Evolutionary conservation across 2,113 vertebrate species (phyloP).

Genomic region (Ptychochromis oligacanthus): DNA sequence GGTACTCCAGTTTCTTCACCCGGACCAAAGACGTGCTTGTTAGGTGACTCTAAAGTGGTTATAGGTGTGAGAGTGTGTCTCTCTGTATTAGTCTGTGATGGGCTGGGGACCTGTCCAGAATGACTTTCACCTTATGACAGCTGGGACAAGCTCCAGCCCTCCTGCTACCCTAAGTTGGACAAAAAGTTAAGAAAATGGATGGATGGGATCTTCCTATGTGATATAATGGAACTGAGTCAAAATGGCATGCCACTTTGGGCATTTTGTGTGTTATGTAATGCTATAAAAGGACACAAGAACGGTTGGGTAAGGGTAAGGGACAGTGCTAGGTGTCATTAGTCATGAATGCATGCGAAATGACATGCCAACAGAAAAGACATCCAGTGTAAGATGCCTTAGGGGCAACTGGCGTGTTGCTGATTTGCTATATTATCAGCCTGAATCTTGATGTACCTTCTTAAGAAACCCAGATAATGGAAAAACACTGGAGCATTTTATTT

Average conservation of each 20-base stretch:
- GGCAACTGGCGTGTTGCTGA: background rate
- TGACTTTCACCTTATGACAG: too few species aligned
- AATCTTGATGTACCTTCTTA: background rate
- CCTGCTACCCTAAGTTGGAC: background rate
- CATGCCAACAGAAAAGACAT: background rate
- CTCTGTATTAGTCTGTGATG: background rate
- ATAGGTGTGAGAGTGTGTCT: background rate
- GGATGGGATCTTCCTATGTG: background rate
- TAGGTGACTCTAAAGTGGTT: background rate
- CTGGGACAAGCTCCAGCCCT: too few species aligned
- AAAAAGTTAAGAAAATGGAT: background rate
- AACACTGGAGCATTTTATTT: background rate
- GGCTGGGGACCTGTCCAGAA: background rate
- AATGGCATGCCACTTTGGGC: background rate
- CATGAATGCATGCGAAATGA: background rate
- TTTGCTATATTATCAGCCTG: background rate
- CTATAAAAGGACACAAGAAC: background rate
- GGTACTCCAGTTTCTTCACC: background rate
- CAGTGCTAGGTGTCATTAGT: too few species aligned
- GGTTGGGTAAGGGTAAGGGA: too few species aligned
- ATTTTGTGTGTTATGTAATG: background rate
- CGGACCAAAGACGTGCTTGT: background rate
- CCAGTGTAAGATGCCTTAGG: background rate
- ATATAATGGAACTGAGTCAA: background rate
- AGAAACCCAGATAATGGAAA: background rate